Conservation (phyloP, 2,888 invertebrate species). For the Margaritifera margaritifera region DNA sequence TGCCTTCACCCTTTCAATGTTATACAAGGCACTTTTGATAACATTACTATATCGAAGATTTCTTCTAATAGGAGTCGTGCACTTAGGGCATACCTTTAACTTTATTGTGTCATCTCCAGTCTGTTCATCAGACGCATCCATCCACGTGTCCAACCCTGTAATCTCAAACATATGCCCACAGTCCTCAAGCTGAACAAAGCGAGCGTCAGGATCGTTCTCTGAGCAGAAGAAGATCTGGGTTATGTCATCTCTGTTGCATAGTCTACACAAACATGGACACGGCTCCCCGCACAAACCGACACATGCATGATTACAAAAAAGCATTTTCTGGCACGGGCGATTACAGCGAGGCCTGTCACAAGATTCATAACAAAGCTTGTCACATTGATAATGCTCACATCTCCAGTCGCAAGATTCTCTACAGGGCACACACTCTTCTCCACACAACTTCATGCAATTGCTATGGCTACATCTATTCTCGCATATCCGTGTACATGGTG, state of each 20-base stretch:
- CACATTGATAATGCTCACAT: slow-evolving; percentile 66
- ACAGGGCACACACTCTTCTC: slow-evolving; percentile 65
- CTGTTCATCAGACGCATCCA: slow-evolving; percentile 11
- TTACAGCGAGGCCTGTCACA: slow-evolving; percentile 70
- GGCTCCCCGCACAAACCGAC: slow-evolving; percentile 84
- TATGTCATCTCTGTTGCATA: slow-evolving; percentile 74
- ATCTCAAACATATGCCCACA: slow-evolving; percentile 70
- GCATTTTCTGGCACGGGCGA: slow-evolving; percentile 61
- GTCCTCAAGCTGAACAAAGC: slow-evolving; percentile 64
- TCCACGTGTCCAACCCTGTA: slow-evolving; percentile 70
- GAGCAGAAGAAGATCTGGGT: slow-evolving; percentile 15
- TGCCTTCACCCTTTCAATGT: slow-evolving; percentile 64
- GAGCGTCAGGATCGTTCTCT: slow-evolving; percentile 70
- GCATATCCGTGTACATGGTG: slow-evolving; percentile 71
- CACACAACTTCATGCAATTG: slow-evolving; percentile 62
- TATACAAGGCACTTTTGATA: slow-evolving; percentile 71
- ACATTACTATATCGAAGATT: slow-evolving; percentile 77
- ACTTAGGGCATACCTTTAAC: slow-evolving; percentile 76
- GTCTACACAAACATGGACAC: slow-evolving; percentile 78
- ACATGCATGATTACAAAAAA: slow-evolving; percentile 75
- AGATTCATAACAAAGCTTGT: slow-evolving; percentile 65
- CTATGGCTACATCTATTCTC: slow-evolving; percentile 67
- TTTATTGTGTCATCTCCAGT: slow-evolving; percentile 12
- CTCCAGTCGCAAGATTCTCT: slow-evolving; percentile 67
- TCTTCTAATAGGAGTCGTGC: slow-evolving; percentile 77